A percentile compares a stretch with the other conserved stretches of the same genome.
These are phyloP conservation scores for Chelmon rostratus DNA, from an alignment of 2,797 vertebrate species.

Conservation along the genomic window DNA sequence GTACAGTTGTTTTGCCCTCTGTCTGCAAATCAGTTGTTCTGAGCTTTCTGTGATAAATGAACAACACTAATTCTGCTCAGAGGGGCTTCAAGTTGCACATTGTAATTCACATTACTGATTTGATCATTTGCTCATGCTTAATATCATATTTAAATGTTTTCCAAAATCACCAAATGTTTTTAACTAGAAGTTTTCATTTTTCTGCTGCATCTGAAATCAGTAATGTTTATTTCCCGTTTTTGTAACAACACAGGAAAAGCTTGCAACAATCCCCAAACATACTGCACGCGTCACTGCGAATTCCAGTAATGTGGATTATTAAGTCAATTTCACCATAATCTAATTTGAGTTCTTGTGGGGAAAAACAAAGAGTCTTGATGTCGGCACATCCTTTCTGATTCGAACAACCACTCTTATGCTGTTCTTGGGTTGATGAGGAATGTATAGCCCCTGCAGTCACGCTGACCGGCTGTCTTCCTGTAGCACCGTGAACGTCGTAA, in stretches of 20 bases:
- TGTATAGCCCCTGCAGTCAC: constrained; percentile 40
- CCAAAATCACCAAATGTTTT: neutral
- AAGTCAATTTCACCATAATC: neutral
- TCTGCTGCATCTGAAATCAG: neutral
- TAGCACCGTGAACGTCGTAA: constrained; percentile 50
- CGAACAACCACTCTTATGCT: neutral
- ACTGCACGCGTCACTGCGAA: neutral
- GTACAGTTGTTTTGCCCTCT: neutral
- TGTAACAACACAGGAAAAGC: neutral
- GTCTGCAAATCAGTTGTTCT: neutral
- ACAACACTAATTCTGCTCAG: neutral
- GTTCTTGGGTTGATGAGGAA: constrained; percentile 21
- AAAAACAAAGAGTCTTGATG: neutral
- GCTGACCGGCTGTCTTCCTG: constrained; percentile 51
- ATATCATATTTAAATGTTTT: neutral
- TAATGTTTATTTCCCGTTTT: neutral
- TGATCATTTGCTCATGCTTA: neutral
- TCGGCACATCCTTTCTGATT: neutral
- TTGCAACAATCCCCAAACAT: neutral
- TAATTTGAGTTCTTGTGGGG: neutral
- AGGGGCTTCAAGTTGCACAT: neutral
- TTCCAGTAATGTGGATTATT: neutral
- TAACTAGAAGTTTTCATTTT: neutral
- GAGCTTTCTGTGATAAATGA: neutral
- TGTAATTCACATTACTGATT: neutral